Evolutionary conservation across 2,888 invertebrate species (phyloP).

Genomic region (Quadroppia sp.): DNA sequence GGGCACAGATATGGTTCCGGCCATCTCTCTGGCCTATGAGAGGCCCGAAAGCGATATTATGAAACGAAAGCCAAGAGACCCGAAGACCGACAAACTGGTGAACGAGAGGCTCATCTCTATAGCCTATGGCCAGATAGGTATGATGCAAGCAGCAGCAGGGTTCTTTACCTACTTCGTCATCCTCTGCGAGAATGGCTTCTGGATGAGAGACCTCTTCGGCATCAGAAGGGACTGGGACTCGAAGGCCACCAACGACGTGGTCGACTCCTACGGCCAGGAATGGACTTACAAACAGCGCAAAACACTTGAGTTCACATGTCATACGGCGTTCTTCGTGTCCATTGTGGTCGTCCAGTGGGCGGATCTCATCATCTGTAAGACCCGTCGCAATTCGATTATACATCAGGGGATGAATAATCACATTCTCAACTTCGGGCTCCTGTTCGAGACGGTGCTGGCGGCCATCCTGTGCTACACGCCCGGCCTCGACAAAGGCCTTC

Average conservation of each 20-base stretch:
- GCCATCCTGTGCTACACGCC: constrained; percentile 57
- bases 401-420: constrained; percentile 57
- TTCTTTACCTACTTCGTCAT: constrained; percentile 88
- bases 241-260: constrained; percentile 88
- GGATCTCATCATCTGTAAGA: constrained; percentile 56
- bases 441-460: constrained; percentile 56
- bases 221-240: constrained; percentile 86
- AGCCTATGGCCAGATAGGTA: constrained; percentile 91
- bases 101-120: constrained; percentile 69
- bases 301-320: constrained; percentile 55
- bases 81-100: constrained; percentile 65
- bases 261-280: constrained; percentile 69
- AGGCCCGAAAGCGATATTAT: constrained; percentile 69
- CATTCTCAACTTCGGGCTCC: constrained; percentile 54
- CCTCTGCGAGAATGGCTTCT: constrained; percentile 77
- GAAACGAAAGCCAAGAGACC: constrained; percentile 62
- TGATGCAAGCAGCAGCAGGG: constrained; percentile 99
- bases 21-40: constrained; percentile 70
- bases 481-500: constrained; percentile 53
- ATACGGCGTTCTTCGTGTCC: constrained; percentile 56
- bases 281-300: constrained; percentile 58
- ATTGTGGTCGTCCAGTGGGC: constrained; percentile 57
- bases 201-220: constrained; percentile 57
- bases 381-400: constrained; percentile 54
- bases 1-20: constrained; percentile 62